Evolutionary conservation across 2,113 vertebrate species (phyloP), one percentile per base, ranked within the genome.

Genomic region (Talpa occidentalis): DNA sequence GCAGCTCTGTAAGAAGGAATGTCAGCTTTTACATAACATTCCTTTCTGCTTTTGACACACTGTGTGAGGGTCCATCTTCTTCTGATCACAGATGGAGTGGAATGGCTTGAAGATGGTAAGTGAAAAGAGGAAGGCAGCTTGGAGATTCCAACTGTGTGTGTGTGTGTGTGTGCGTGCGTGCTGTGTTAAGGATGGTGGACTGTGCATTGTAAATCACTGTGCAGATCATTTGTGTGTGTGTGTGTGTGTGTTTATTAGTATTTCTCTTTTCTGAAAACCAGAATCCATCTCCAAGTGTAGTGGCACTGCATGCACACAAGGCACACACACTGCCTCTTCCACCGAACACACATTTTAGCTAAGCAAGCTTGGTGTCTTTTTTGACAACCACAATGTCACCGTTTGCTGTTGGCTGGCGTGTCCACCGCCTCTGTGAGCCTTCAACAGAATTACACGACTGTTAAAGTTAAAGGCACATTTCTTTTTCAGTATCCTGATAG

Each of bases 91-190:
- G 99, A 99, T 99, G 99, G 99, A 99, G 99, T 99, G 99, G 99
- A 99, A 99, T 99, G 99, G 99, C 99, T 99, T 99, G 99, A 99
- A 99, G 99, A 99, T 99, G 99, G 99, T 99, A 99, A 99, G 99
- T 97, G 97, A 98, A 97, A 97, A 98, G 97, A 97, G 97, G 97
- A 95, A 97, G 95, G 85, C 84, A 96, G 97, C 78, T 90, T 95
- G 96, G 96, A 95, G 97, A 79, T 87, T 97, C 93, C 94, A 94
- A 91, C 91, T 85, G 74, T 84, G 64, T 96, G 35, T 87, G 96
- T 81, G 95, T 95, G 42, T 95, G 70, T 94, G 42, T 95, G 87
- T 96, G 96, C 90, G 16, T 97, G 90, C 94, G 96, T 96, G 96
- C 47, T 95, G 76, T 94, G 96, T 96, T 94, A 79, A 95, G 90